Percentiles rank a stretch among this genome's conserved stretches.
These are phyloP conservation scores for Chanos chanos DNA, from an alignment of 2,797 vertebrate species.

Conservation along the genomic window DNA sequence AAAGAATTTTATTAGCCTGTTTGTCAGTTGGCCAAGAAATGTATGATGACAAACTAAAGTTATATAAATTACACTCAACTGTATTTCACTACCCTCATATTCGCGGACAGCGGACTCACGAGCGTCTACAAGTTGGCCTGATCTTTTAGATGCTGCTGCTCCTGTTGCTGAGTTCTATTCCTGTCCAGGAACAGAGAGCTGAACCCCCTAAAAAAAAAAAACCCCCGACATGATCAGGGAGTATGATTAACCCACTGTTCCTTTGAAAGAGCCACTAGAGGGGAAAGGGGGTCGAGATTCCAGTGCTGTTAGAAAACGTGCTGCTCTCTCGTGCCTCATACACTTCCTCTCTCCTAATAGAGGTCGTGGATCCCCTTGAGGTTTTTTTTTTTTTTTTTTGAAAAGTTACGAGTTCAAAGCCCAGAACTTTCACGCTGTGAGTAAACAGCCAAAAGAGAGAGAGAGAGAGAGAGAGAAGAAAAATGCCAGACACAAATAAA, in stretches of 20 bases:
- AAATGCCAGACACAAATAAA: neutral
- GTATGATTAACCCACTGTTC: constrained; percentile 53
- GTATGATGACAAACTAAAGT: no score
- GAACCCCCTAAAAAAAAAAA: constrained; percentile 25
- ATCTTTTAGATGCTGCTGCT: no score
- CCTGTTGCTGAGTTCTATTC: constrained; percentile 16
- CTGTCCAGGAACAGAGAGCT: neutral
- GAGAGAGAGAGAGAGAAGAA: neutral
- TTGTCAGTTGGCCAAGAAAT: no score
- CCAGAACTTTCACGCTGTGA: neutral
- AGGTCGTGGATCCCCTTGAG: constrained; percentile 59
- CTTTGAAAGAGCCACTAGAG: constrained; percentile 57
- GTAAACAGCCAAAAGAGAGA: neutral
- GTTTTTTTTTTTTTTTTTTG: no score
- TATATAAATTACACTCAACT: no score
- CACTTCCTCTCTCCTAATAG: constrained; percentile 66
- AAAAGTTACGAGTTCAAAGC: neutral
- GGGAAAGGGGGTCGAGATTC: constrained; percentile 58
- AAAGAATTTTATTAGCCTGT: no score
- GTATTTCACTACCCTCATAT: no score
- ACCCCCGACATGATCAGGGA: constrained; percentile 51
- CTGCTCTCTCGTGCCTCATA: constrained; percentile 53
- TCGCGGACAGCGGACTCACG: no score
- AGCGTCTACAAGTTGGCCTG: no score
- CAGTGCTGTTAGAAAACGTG: constrained; percentile 60